These are phyloP conservation scores for Podilymbus podiceps DNA, from an alignment of 2,113 vertebrate genomes.

Conservation along the genomic window DNA sequence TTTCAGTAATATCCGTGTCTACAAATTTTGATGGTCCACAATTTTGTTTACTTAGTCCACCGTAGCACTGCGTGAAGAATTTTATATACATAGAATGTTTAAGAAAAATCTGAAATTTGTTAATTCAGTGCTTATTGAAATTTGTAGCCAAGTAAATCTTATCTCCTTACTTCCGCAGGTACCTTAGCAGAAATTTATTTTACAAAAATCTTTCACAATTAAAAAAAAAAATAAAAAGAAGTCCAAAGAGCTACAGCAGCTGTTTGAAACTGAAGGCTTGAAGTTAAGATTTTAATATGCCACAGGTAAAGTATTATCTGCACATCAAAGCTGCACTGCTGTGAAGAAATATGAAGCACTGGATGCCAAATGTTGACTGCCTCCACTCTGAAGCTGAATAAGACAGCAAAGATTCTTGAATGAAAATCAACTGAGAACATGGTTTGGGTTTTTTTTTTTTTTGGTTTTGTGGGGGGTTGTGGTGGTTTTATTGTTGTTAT, in stretches of 20 bases:
- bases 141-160: neutral
- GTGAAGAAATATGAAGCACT: neutral
- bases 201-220: neutral
- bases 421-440: neutral
- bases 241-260: neutral
- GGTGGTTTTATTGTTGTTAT: neutral
- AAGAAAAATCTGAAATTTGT: neutral
- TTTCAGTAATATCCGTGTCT: neutral
- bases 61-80: neutral
- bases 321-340: conserved; percentile 40
- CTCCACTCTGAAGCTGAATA: neutral
- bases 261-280: conserved; percentile 7
- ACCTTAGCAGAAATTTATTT: neutral
- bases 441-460: too few species aligned
- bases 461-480: too few species aligned
- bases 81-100: neutral
- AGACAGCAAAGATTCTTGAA: neutral
- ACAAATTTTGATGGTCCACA: neutral
- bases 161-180: neutral
- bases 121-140: neutral
- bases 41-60: neutral
- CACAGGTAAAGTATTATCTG: conserved; percentile 49
- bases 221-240: neutral
- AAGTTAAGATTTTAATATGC: neutral
- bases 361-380: conserved; percentile 3